Base-by-base conservation (phyloP, 2,113 vertebrate genomes). In the Electrona antarctica region DNA sequence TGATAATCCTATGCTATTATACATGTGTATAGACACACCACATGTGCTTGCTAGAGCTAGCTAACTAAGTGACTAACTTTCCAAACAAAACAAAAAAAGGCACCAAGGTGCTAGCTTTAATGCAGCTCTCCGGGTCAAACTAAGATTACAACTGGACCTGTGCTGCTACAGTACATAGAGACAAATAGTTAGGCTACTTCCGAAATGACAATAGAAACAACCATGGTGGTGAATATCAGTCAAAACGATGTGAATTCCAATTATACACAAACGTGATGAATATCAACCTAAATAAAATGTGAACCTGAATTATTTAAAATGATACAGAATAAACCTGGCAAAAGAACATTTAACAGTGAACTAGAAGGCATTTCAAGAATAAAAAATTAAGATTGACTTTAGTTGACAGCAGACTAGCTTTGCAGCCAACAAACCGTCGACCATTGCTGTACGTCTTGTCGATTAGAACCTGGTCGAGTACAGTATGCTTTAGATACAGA, bases 41-140 rank as follows among this genome's bases (percentile, higher is more conserved):
- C 14, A 74, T 68, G 52, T 48, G 62, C 69, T 71, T 61, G 56
- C 60, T 66, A 47, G 69, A 67, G 72, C 59, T 77, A 85, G 33
- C 33, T 41, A 80, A 60, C 13, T 73, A 78, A 13, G 61, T 64
- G 64, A 85, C 54, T 69, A 8, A 48, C 58, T 72, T 61, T 33
- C 50, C 45, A 21, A 48, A 76, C 33, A 83, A 86, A 87, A 80
- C 50, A 41, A 21, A 48, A 76, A 83, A 86, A 87, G 82, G 82
- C 83, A 88, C 76, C 29, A 78, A 85, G 90, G 85, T 68, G 8
- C 85, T 77, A 87, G 79, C 82, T 85, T 83, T 14, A 85, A 65
- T 70, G 81, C 81, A 79, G 86, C 76, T 83, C 74, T 65, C 13
- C 60, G 56, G 76, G 78, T 84, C 81, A 9, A 81, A 77, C 57